phyloP scores from a whole-genome alignment of 2,113 vertebrate species.

The Notarius quadriscutis region DNA sequence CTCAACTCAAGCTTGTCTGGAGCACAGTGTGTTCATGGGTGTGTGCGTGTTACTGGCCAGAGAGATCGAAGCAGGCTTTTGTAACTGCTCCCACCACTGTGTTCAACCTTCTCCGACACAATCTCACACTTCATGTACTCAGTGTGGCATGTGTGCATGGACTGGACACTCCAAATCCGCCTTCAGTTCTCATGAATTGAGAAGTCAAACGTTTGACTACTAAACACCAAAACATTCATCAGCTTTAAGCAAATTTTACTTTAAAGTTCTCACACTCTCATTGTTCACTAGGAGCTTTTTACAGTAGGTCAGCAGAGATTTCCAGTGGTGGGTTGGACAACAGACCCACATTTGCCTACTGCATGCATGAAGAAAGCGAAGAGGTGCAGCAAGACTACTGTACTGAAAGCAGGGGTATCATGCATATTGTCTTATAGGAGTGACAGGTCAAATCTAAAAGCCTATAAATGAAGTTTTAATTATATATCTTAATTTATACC shows the following conservation, averaged over 20 bases:
- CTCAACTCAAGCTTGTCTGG: neutral
- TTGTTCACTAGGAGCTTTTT: neutral
- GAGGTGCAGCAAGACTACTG: neutral
- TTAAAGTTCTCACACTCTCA: neutral
- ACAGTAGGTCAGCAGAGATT: neutral
- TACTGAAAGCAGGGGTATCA: neutral
- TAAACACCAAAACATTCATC: slow-evolving; percentile 24
- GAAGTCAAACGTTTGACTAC: slow-evolving; percentile 10
- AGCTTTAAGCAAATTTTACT: slow-evolving; percentile 14
- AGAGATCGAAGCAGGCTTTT: neutral
- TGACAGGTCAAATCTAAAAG: neutral
- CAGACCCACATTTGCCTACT: neutral
- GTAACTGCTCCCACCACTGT: neutral
- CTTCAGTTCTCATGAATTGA: neutral
- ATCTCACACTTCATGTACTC: slow-evolving; percentile 5
- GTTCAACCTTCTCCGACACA: neutral
- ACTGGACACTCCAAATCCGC: slow-evolving; percentile 10
- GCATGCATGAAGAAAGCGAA: neutral
- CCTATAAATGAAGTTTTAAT: neutral
- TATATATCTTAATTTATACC: slow-evolving; percentile 14
- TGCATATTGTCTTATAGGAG: neutral
- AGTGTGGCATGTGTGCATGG: slow-evolving; percentile 30
- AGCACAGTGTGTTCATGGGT: slow-evolving; percentile 24
- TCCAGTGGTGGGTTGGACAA: no score
- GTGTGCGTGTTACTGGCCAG: neutral